Evolutionary conservation across 1,140 invertebrate genomes (phyloP), one percentile per base, ranked within the genome.

Genomic region (Calephelis virginiensis): DNA sequence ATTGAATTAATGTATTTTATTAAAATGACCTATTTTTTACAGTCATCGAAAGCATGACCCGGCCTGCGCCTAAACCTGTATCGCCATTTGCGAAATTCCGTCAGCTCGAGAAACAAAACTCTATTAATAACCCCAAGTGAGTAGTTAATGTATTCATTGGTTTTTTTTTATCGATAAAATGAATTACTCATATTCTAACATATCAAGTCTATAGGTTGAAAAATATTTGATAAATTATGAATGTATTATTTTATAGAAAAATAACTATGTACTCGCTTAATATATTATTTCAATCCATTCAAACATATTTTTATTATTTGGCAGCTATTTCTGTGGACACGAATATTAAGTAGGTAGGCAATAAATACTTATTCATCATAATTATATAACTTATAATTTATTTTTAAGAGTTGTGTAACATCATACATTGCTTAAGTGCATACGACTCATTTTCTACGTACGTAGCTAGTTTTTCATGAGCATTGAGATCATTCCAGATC

Each of bases 71-170:
- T 67, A 96, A 96, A 86, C 93, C 95, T 67, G 93, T 96, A 79
- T 97, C 96, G 76, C 95, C 97, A 68, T 97, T 97, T 92, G 95
- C 95, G 81, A 97, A 97, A 92, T 97, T 98, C 92, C 94, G 95
- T 82, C 96, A 97, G 93, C 93, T 97, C 86, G 97, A 98, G 89
- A 95, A 95, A 83, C 95, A 96, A 90, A 96, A 96, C 85, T 96
- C 95, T 79, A 91, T 93, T 81, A 94, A 93, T 74, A 92, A 93
- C 73, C 94, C 95, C 90, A 96, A 95, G 96, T 97, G 82, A 83
- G 85, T 82, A 28, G 37, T 46, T 8, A 47, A n/a, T 28, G 38
- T 47, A 62, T n/a, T 56, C 11, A 47, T 56, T 64, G 46, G 28
- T 28, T 28, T 28, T 28, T 28, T 28, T 28, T 28, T 28, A n/a